Evolutionary conservation across 2,797 vertebrate species (phyloP).

Genomic region (Apogon hyalosoma): DNA sequence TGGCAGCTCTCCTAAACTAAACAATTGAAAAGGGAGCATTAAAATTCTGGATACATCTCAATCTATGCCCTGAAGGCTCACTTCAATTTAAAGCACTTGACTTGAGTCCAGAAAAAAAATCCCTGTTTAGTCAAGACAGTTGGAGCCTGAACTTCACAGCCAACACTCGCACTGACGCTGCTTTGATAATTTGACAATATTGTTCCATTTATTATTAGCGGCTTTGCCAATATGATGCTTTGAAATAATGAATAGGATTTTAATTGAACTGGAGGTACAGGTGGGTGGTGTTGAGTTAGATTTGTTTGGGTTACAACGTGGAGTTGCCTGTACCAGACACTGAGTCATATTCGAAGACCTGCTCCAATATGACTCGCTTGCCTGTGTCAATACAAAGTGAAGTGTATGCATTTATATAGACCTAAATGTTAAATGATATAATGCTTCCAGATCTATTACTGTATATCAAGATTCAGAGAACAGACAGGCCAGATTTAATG

Average conservation of each 20-base stretch:
- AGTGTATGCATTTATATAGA: neutral
- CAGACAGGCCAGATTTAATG: neutral
- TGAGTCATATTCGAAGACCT: conserved; percentile 35
- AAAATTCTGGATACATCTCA: conserved; percentile 74
- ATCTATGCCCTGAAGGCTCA: conserved; percentile 62
- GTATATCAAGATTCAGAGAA: neutral
- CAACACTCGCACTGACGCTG: conserved; percentile 40
- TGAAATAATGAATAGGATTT: conserved; percentile 46
- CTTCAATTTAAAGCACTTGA: conserved; percentile 74
- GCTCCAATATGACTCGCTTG: conserved; percentile 5
- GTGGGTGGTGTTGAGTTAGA: conserved; percentile 54
- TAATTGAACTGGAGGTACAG: conserved; percentile 53
- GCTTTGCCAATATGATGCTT: conserved; percentile 43
- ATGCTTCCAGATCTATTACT: neutral
- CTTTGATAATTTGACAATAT: conserved; percentile 66
- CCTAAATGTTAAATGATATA: neutral
- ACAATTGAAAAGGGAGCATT: conserved; percentile 69
- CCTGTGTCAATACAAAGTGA: conserved; percentile 25
- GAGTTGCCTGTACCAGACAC: conserved; percentile 28
- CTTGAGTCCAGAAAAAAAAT: conserved; percentile 53
- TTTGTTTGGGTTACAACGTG: conserved; percentile 52
- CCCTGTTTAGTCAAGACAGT: conserved; percentile 49
- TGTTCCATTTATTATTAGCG: conserved; percentile 53
- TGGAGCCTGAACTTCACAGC: conserved; percentile 52
- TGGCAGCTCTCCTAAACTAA: conserved; percentile 64